Percentiles rank a stretch among this genome's conserved stretches.
phyloP scores from a whole-genome alignment of 2,888 invertebrate genomes.

The Halocaridina rubra region DNA sequence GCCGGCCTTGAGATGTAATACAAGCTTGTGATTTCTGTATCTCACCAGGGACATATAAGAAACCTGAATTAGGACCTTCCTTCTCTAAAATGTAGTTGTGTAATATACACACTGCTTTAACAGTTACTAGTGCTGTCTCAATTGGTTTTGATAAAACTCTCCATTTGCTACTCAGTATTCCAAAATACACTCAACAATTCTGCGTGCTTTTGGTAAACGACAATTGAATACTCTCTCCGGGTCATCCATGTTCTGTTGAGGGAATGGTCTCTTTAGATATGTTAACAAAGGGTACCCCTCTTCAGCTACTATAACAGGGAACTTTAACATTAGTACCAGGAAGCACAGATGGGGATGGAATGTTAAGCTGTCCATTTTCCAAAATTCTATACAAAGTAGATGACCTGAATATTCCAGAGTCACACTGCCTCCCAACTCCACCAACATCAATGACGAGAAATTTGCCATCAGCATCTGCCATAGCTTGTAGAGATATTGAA shows the following conservation, averaged over 20 bases:
- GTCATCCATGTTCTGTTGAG: constrained; percentile 10
- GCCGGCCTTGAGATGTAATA: background rate
- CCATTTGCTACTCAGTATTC: constrained; percentile 18
- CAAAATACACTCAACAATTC: constrained; percentile 28
- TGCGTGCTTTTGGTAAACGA: background rate
- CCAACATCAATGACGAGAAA: background rate
- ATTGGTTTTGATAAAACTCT: constrained; percentile 15
- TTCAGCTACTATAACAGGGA: constrained; percentile 26
- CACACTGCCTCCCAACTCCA: background rate
- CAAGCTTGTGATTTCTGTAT: no score
- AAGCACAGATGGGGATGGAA: constrained; percentile 16
- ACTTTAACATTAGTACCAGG: constrained; percentile 14
- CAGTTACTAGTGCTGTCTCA: constrained; percentile 1
- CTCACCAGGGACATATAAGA: background rate
- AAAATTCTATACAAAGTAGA: background rate
- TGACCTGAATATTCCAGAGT: no score
- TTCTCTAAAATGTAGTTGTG: constrained; percentile 21
- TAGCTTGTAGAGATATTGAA: constrained; percentile 1
- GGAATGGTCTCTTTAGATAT: constrained; percentile 21
- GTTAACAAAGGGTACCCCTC: constrained; percentile 24
- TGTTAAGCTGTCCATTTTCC: background rate
- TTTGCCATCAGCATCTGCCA: background rate
- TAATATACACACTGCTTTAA: constrained; percentile 28
- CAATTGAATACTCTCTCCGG: constrained; percentile 13
- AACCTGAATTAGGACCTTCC: constrained; percentile 9